A percentile compares a stretch with the other conserved stretches of the same genome.
Evolutionary conservation across 2,113 vertebrate species (phyloP).

Genomic region (Arizona elegans): DNA sequence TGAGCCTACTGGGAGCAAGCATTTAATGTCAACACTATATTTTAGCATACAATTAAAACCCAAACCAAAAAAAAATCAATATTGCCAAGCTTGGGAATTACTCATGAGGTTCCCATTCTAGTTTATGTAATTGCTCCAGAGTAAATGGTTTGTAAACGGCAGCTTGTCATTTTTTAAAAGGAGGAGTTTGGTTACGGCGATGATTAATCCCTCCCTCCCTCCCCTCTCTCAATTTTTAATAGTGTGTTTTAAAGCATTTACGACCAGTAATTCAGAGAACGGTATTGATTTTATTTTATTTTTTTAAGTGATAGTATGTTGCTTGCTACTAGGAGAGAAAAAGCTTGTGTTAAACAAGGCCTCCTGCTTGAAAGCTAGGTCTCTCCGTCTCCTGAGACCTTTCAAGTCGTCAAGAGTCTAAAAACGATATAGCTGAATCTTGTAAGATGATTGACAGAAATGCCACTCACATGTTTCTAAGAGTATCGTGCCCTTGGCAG

Average conservation of each 20-base stretch:
- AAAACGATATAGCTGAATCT: neutral
- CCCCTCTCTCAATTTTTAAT: neutral
- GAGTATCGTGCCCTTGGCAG: neutral
- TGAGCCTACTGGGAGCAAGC: conserved; percentile 49
- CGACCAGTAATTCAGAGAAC: neutral
- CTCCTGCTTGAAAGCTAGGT: neutral
- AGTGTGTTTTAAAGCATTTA: conserved; percentile 24
- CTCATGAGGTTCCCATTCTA: neutral
- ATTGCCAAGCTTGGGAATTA: neutral
- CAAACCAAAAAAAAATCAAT: neutral
- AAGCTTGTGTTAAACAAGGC: neutral
- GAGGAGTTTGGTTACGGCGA: neutral
- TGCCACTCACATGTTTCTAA: neutral
- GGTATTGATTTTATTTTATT: neutral
- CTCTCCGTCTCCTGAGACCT: neutral
- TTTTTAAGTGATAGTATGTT: neutral
- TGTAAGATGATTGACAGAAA: neutral
- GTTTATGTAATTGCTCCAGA: neutral
- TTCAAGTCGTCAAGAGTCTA: neutral
- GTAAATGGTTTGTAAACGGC: neutral
- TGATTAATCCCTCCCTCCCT: neutral
- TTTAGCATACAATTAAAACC: conserved; percentile 36
- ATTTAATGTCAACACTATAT: conserved; percentile 41
- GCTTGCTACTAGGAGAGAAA: neutral
- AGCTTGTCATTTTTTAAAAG: conserved; percentile 26